phyloP scores from a whole-genome alignment of 1,140 invertebrate species.

The Leptopilina clavipes region DNA sequence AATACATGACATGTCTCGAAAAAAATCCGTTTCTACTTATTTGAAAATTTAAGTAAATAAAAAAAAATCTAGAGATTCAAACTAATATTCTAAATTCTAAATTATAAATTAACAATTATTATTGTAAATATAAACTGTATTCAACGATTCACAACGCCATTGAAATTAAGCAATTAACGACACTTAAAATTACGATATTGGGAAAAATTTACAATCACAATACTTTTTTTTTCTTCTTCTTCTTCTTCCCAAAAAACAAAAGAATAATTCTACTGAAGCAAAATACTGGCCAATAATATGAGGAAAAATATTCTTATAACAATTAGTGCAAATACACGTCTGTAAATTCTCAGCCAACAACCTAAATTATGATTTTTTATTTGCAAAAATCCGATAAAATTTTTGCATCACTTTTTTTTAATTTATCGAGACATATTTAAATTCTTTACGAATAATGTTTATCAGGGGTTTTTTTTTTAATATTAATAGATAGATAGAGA shows the following conservation, averaged over 20 bases:
- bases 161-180: background rate
- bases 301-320: background rate
- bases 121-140: background rate
- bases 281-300: background rate
- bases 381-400: background rate
- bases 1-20: too few species aligned
- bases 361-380: background rate
- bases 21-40: too few species aligned
- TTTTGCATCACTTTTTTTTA: background rate
- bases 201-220: background rate
- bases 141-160: background rate
- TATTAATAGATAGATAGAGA: background rate
- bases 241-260: background rate
- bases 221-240: background rate
- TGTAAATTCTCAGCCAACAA: background rate
- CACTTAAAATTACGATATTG: background rate
- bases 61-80: background rate
- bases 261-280: background rate
- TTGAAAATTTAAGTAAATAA: too few species aligned
- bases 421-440: background rate
- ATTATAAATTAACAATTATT: background rate
- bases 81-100: too few species aligned
- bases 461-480: background rate
- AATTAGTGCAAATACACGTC: background rate
- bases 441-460: constrained; percentile 5